These are phyloP conservation scores for Peromyscus melanophrys DNA, from an alignment of 2,797 vertebrate genomes.

Conservation along the genomic window DNA sequence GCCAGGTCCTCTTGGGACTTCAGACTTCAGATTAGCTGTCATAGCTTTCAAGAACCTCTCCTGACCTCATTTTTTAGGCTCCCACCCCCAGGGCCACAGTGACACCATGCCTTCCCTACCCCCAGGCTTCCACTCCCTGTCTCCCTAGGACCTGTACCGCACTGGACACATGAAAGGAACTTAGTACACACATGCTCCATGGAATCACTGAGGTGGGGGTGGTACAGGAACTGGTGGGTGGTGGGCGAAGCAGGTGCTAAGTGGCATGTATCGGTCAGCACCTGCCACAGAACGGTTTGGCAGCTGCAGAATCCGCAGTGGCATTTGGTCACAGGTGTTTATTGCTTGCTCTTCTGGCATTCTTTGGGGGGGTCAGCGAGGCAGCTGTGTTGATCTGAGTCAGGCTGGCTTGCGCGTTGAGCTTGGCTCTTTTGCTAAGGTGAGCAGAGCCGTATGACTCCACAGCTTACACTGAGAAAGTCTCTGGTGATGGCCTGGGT, in stretches of 20 bases:
- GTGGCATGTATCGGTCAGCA: neutral
- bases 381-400: conserved; percentile 11
- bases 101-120: neutral
- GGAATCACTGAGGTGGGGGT: neutral
- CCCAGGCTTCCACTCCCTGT: neutral
- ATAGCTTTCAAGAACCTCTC: neutral
- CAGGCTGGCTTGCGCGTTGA: neutral
- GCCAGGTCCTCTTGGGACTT: neutral
- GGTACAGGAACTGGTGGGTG: neutral
- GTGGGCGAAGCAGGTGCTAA: neutral
- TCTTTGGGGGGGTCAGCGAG: neutral
- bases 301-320: neutral
- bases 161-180: too few relatives aligned
- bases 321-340: neutral
- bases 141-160: too few relatives aligned
- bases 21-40: neutral
- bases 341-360: neutral
- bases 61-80: neutral
- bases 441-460: neutral
- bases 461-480: neutral
- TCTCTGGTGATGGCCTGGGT: neutral
- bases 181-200: neutral
- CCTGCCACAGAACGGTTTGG: neutral
- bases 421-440: neutral
- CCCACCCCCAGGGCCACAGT: neutral